Percentiles rank a stretch among this genome's conserved stretches.
phyloP scores from a whole-genome alignment of 2,888 invertebrate genomes.

The Erebia palarica region DNA sequence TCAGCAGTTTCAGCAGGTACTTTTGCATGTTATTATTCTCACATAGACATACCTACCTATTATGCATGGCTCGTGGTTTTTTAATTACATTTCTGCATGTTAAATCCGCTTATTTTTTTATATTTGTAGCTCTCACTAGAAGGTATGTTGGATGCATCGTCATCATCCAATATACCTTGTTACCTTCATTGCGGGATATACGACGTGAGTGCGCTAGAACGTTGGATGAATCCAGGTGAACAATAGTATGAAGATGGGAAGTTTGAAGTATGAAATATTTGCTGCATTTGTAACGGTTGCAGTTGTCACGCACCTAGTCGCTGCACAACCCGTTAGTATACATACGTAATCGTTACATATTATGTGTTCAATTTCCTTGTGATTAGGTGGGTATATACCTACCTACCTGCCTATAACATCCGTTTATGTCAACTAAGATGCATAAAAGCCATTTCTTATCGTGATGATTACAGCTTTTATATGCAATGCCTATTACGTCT shows the following conservation, averaged over 20 bases:
- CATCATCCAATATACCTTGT: neutral
- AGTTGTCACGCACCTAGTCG: slow-evolving; percentile 57
- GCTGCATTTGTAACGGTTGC: slow-evolving; percentile 48
- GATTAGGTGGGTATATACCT: slow-evolving; percentile 12
- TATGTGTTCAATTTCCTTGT: slow-evolving; percentile 35
- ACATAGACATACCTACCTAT: neutral
- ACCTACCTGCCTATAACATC: slow-evolving; percentile 12
- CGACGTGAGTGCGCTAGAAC: neutral
- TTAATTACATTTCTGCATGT: neutral
- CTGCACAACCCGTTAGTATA: slow-evolving; percentile 67
- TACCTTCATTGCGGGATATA: neutral
- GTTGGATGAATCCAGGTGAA: neutral
- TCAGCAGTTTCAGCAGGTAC: neutral
- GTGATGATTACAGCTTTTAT: slow-evolving; percentile 8
- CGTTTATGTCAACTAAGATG: slow-evolving; percentile 10
- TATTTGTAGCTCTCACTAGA: slow-evolving; percentile 1
- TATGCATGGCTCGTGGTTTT: neutral
- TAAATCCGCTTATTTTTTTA: neutral
- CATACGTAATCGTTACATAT: slow-evolving; percentile 52
- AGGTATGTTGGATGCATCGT: slow-evolving; percentile 6
- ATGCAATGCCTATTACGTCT: neutral
- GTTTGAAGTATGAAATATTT: slow-evolving; percentile 22
- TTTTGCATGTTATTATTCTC: neutral
- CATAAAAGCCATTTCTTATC: slow-evolving; percentile 9
- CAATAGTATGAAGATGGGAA: slow-evolving; percentile 27